Percentiles rank a stretch among this genome's conserved stretches.
Conservation (phyloP, 2,113 vertebrate species). For the Mola mola region DNA sequence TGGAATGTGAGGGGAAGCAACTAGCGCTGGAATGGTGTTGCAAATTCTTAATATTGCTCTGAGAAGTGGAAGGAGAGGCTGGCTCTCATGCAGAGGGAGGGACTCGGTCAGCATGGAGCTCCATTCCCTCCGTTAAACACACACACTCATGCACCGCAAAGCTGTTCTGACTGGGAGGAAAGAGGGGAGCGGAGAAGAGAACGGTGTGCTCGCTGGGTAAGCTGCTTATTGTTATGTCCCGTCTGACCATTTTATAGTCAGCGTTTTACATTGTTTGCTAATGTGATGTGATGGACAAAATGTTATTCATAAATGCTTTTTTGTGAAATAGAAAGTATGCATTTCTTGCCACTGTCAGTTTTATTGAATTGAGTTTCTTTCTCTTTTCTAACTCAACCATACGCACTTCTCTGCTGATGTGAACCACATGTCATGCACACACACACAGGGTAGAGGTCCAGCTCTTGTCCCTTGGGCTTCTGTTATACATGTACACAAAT, state of each 20-base stretch:
- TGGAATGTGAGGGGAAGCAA: slow-evolving; percentile 22
- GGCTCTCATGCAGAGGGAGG: slow-evolving; percentile 58
- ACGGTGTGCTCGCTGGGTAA: slow-evolving; percentile 56
- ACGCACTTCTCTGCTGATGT: slow-evolving; percentile 58
- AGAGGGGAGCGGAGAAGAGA: slow-evolving; percentile 48
- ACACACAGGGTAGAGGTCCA: slow-evolving; percentile 44
- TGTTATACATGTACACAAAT: slow-evolving; percentile 40
- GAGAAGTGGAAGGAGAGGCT: slow-evolving; percentile 72
- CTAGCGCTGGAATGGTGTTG: slow-evolving; percentile 33
- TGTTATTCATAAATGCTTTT: neutral
- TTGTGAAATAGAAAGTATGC: neutral
- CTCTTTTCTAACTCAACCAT: slow-evolving; percentile 30
- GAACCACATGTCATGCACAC: slow-evolving; percentile 58
- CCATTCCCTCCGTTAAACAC: slow-evolving; percentile 75
- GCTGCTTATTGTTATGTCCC: slow-evolving; percentile 31
- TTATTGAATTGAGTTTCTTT: slow-evolving; percentile 26
- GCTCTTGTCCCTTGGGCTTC: slow-evolving; percentile 37
- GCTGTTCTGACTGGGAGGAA: slow-evolving; percentile 62
- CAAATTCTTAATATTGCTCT: slow-evolving; percentile 44
- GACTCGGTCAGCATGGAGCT: slow-evolving; percentile 76
- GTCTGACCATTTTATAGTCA: neutral
- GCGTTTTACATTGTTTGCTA: neutral
- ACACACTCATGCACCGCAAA: slow-evolving; percentile 50
- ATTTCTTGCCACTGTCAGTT: slow-evolving; percentile 16
- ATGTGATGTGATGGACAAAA: neutral